Base-by-base conservation (phyloP, 2,888 invertebrate genomes). In the Metopia argyrocephala region DNA sequence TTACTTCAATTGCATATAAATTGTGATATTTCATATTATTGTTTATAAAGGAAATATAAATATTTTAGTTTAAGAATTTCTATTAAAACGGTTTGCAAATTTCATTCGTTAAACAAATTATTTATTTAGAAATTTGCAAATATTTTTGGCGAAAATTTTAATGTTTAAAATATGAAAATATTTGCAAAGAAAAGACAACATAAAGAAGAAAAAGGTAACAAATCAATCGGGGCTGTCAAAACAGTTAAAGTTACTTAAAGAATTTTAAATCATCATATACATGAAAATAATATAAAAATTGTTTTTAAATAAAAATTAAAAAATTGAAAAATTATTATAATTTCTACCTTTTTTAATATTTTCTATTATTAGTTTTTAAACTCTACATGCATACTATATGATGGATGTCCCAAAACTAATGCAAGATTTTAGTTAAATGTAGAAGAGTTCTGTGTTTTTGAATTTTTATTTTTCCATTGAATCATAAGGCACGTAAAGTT, bases 1-100 rank as follows among this genome's bases (percentile, higher is more conserved):
- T 57, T 71, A 78, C 78, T 65, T 61, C 59, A 71, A 78, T 31
- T 66, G 78, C 71, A 78, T 78, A 52, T 66, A 71, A 78, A 78
- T 59, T 78, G n/a, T 66, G 6, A 31, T 65, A 38, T 38, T 38
- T 38, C 38, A 38, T 38, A 15, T 12, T 12, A 38, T 38, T 38
- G 15, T 38, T 38, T 12, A 38, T 3, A 38, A 9, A 38, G 15
- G 9, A 38, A 15, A 50, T n/a, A 48, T 48, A 2, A 15, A 66
- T 59, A n/a, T 50, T 59, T 62, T 46, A 3, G 0, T 28, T 23
- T 2, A 62, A 15, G 46, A 76, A 68, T 48, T 61, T 68, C 28
- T 75, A 61, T 61, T 23, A 45, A 27, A 6, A 57, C 57, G 50
- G 21, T 25, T 59, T 2, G 59, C 25, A 20, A 66, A 5, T 28